Evolutionary conservation across 2,797 vertebrate genomes (phyloP), one percentile per base, ranked within the genome.

Genomic region (Nothura maculosa): DNA sequence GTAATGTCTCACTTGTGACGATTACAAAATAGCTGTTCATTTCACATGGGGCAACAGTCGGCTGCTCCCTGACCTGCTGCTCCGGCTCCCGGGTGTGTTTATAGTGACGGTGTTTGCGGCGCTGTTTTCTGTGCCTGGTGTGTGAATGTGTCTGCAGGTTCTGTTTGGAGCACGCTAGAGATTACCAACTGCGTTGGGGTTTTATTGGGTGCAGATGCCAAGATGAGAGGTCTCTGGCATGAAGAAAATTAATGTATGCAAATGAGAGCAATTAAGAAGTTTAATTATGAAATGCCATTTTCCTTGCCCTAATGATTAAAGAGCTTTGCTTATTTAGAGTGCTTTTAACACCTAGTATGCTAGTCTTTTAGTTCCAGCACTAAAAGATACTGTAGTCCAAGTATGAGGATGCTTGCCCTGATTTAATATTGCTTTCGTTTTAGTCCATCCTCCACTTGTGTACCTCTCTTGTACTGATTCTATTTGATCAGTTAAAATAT

Each of bases 231-330:
- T 28, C 20, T 25, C 58, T 64, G 82, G 8, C 25, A 67, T 82
- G 58, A 60, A 88, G 40, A 47, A 90, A 93, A 83, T 86, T 36
- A 78, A 77, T 68, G 70, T 40, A 38, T 47, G 50, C 54, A 82
- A 91, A 73, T 87, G n/a, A 86, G 91, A 92, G 22, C n/a, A 61
- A 50, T 92, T 87, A 80, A 55, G 32, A 62, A 82, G 21, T 36
- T 89, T 84, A 82, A 81, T 92, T 5, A 47, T 54, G 25, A 16
- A 81, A 50, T 86, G 81, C 81, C 4, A 16, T 85, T 83, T 90
- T 66, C 43, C 15, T 52, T 80, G 32, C 13, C 47, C 14, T 54
- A 24, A 28, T 60, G 72, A 62, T 81, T 70, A 52, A 81, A 92
- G 52, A 20, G 19, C 36, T 79, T 32, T 60, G 63, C 28, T 81